A percentile compares a stretch with the other conserved stretches of the same genome.
Conservation (phyloP, 2,888 invertebrate species). For the Heliconius hortense region DNA sequence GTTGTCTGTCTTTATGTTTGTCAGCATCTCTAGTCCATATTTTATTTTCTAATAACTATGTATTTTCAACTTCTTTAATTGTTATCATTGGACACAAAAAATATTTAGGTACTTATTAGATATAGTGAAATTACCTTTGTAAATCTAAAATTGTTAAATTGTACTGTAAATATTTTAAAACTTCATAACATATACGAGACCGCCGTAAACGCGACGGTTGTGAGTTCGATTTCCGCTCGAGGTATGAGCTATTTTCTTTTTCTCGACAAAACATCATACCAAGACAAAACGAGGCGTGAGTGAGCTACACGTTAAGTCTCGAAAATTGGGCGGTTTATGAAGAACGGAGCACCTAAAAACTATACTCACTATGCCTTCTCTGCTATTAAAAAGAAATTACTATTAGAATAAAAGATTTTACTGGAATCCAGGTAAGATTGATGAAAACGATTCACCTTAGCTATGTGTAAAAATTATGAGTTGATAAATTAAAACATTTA, state of each 20-base stretch:
- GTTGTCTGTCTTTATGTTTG: conserved; percentile 23
- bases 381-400: too few relatives aligned
- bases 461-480: not conserved
- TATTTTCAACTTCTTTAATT: not conserved
- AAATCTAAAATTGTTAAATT: not conserved
- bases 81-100: not conserved
- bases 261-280: too few relatives aligned
- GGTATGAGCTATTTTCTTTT: too few relatives aligned
- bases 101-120: conserved; percentile 15
- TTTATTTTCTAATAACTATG: conserved; percentile 13
- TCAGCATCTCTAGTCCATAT: conserved; percentile 35
- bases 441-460: not conserved
- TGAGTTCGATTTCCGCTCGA: not conserved
- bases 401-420: not conserved
- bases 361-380: not conserved
- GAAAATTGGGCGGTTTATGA: not conserved
- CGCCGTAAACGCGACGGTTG: not conserved
- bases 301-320: not conserved
- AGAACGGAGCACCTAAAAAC: not conserved
- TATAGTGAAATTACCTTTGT: not conserved
- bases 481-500: not conserved
- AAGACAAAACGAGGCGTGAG: too few relatives aligned
- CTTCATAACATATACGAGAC: not conserved
- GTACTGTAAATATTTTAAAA: not conserved
- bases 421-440: not conserved